Evolutionary conservation across 2,888 invertebrate species (phyloP).

Genomic region (Dasypolia templi): DNA sequence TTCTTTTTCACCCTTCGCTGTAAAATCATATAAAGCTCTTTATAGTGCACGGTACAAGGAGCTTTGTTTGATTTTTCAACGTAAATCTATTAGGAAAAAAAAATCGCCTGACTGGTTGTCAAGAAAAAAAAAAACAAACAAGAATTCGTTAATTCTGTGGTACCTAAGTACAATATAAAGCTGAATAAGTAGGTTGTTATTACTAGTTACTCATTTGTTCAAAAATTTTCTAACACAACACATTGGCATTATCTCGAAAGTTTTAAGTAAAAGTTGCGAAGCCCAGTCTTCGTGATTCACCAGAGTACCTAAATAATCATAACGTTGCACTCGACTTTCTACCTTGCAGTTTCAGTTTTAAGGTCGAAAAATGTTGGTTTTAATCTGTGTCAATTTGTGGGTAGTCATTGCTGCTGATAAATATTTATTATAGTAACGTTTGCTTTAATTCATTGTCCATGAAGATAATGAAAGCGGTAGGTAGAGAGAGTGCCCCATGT

Average conservation of each 20-base stretch:
- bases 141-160: background rate
- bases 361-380: conserved; percentile 37
- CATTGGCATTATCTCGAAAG: conserved; percentile 60
- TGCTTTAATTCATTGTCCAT: conserved; percentile 53
- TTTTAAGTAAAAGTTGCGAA: conserved; percentile 69
- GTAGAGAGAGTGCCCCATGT: conserved; percentile 43
- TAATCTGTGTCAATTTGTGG: conserved; percentile 56
- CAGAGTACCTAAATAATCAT: conserved; percentile 62
- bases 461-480: conserved; percentile 54
- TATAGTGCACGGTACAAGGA: conserved; percentile 34
- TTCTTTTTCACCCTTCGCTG: conserved; percentile 67
- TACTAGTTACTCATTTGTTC: conserved; percentile 30
- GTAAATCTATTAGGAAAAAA: conserved; percentile 36
- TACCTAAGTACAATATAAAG: background rate
- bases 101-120: background rate
- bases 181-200: conserved; percentile 4
- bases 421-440: conserved; percentile 60
- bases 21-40: too few relatives aligned
- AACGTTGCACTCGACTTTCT: conserved; percentile 41
- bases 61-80: conserved; percentile 43
- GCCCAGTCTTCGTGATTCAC: conserved; percentile 60
- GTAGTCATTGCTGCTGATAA: conserved; percentile 62
- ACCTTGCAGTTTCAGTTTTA: conserved; percentile 32
- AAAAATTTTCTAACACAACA: conserved; percentile 41
- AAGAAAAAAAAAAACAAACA: background rate